Base-by-base conservation (phyloP, 2,797 vertebrate genomes). In the Cyprinella venusta region DNA sequence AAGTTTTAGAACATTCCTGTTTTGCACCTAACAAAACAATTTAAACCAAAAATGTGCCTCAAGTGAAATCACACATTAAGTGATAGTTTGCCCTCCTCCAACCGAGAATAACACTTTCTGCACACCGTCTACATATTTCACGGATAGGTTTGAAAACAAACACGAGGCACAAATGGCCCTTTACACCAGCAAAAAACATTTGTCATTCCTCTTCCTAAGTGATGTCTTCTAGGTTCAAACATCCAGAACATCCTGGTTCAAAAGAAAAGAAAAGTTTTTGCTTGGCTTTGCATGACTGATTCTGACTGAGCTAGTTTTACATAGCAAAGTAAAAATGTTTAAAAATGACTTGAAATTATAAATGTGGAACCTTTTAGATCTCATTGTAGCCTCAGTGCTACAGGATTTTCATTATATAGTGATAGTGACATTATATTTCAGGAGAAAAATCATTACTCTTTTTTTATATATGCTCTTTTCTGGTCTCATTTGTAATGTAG, bases 81-180 rank as follows among this genome's bases (percentile, higher is more conserved):
- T 26, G 36, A 61, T 77, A 33, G 48, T 48, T 48, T 5, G 9
- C 12, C 48, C 45, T 36, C 12, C 15, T 7, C 21, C 33, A 19
- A 16, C 30, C 38, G 45, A 79, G 40, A 68, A 52, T 18, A 52
- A 16, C 30, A 16, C 45, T 65, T 36, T 79, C 48, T 68, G 64
- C 64, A 79, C 77, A n/a, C 15, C 48, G 0, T 56, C 64, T 52
- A 54, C 48, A 79, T 50, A 56, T 69, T 79, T 69, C 77, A 79
- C 64, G 68, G 33, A 68, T 54, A 54, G 48, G 48, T 67, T 79
- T 54, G 33, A 79, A n/a, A 79, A 56, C 63, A 26, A 79, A 79
- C 77, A 79, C 8, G 16, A 68, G 64, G 48, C 64, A 79, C 48
- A 68, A n/a, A 68, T 69, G 48, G 33, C 45, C 45, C 21, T 68